Evolutionary conservation across 1,140 invertebrate species (phyloP).

Genomic region (Cydia fagiglandana): DNA sequence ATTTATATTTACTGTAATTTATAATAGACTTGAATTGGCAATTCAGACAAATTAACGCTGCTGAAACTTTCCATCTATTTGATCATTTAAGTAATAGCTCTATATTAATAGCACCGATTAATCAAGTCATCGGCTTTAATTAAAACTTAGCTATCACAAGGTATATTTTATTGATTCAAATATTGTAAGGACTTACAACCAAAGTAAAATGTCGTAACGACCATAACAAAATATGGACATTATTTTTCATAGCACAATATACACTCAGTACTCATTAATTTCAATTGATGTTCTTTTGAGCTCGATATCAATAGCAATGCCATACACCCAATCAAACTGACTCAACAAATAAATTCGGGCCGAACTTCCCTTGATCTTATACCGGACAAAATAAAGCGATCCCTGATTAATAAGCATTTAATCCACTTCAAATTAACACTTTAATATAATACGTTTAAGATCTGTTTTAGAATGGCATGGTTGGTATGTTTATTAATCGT

Average conservation of each 20-base stretch:
- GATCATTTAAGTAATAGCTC: not conserved
- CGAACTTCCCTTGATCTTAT: conserved; percentile 15
- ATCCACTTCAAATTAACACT: not conserved
- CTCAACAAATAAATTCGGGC: not conserved
- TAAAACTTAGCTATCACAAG: not conserved
- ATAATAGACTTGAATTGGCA: too few relatives aligned
- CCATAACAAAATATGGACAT: not conserved
- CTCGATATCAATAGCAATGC: conserved; percentile 3
- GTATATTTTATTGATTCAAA: not conserved
- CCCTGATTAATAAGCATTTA: conserved; percentile 23
- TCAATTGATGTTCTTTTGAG: conserved; percentile 5
- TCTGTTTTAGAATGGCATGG: not conserved
- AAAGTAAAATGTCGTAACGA: not conserved
- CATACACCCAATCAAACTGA: conserved; percentile 18
- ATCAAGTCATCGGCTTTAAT: not conserved
- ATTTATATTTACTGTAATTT: too few relatives aligned
- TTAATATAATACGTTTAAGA: not conserved
- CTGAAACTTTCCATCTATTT: too few relatives aligned
- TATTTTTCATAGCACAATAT: not conserved
- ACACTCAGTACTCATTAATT: not conserved
- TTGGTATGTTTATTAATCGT: conserved; percentile 10
- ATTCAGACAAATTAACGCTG: too few relatives aligned
- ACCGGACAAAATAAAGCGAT: conserved; percentile 21
- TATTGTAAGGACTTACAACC: not conserved
- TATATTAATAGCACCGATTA: not conserved